Evolutionary conservation across 2,113 vertebrate species (phyloP).

Genomic region (Corythoichthys haematopterus): DNA sequence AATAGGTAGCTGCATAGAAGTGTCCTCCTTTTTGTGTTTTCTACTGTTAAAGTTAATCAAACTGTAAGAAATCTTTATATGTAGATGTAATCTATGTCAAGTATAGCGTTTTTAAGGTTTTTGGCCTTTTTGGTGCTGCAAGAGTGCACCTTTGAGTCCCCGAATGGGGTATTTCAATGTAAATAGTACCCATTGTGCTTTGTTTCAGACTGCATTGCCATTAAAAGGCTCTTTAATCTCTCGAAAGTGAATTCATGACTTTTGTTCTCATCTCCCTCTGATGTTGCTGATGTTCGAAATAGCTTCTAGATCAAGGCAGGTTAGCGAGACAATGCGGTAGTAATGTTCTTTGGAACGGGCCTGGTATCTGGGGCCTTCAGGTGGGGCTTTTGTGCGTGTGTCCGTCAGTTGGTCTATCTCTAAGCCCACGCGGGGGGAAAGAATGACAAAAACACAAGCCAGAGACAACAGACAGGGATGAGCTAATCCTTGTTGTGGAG

Average conservation of each 20-base stretch:
- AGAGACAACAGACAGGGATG: slow-evolving; percentile 67
- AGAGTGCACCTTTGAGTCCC: neutral
- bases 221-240: neutral
- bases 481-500: slow-evolving; percentile 69
- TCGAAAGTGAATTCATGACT: neutral
- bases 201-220: neutral
- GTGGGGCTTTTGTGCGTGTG: slow-evolving; percentile 7
- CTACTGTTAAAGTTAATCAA: too few relatives aligned
- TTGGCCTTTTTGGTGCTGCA: neutral
- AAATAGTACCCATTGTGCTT: neutral
- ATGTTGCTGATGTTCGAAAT: slow-evolving; percentile 17
- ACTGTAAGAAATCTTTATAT: too few relatives aligned
- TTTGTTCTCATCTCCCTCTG: neutral
- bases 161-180: too few relatives aligned
- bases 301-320: slow-evolving; percentile 19
- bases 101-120: neutral
- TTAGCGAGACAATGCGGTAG: neutral
- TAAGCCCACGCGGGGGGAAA: slow-evolving; percentile 47
- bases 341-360: neutral
- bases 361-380: slow-evolving; percentile 7
- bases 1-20: too few relatives aligned
- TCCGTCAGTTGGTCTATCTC: slow-evolving; percentile 30
- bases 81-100: too few relatives aligned
- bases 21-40: too few relatives aligned
- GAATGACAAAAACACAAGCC: slow-evolving; percentile 54